These are phyloP conservation scores for Pyrocephalus nanus DNA, from an alignment of 2,797 vertebrate species.

Conservation along the genomic window DNA sequence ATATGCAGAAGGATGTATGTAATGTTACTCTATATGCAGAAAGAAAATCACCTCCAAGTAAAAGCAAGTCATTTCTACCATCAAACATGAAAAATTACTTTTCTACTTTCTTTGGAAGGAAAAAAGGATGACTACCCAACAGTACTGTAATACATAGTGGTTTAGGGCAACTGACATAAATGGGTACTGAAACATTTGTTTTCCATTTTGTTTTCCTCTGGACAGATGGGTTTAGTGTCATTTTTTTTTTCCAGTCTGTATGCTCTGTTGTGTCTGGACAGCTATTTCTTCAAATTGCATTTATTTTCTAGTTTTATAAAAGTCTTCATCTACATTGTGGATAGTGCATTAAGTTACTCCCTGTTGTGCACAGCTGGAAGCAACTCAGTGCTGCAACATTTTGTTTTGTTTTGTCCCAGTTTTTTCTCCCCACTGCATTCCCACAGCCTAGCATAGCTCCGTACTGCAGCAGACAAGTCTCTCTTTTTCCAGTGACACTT, in stretches of 20 bases:
- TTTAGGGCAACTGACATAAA: not conserved
- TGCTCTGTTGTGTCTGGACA: conserved; percentile 63
- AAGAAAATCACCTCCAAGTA: not conserved
- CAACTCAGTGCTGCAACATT: conserved; percentile 75
- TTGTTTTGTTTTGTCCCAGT: conserved; percentile 76
- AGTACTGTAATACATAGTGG: not conserved
- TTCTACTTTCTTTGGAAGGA: conserved; percentile 2
- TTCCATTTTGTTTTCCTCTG: conserved; percentile 15
- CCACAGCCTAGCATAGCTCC: conserved; percentile 64
- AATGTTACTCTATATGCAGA: not conserved
- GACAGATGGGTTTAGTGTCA: conserved; percentile 24
- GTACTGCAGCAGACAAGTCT: conserved; percentile 56
- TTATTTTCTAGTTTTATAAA: conserved; percentile 72
- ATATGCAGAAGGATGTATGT: not conserved
- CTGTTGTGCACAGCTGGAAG: conserved; percentile 86
- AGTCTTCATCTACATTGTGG: conserved; percentile 81
- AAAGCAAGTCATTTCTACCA: not conserved
- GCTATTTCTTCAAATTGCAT: conserved; percentile 70
- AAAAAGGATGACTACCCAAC: not conserved
- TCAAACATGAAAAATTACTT: not conserved
- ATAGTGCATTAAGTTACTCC: conserved; percentile 76
- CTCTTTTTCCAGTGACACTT: conserved; percentile 59
- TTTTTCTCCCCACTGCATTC: conserved; percentile 73
- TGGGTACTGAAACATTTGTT: not conserved
- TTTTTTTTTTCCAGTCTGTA: not conserved